These are phyloP conservation scores for Echeneis naucrates DNA, from an alignment of 2,797 vertebrate species.

Conservation along the genomic window DNA sequence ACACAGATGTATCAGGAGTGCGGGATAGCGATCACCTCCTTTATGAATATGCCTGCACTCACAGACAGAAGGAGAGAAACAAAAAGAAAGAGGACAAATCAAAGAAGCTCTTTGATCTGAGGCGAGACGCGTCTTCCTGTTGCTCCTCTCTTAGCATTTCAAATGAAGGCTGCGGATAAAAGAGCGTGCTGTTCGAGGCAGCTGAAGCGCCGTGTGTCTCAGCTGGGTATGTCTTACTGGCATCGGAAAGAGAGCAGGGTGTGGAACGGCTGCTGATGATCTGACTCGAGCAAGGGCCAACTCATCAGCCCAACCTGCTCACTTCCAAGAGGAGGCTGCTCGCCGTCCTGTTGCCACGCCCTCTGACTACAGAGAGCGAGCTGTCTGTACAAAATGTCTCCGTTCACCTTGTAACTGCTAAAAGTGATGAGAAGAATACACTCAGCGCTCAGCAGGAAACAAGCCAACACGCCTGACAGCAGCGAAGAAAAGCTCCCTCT, in stretches of 20 bases:
- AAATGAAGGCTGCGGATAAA: conserved; percentile 82
- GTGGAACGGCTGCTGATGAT: conserved; percentile 70
- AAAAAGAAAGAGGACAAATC: conserved; percentile 63
- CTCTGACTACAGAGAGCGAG: conserved; percentile 51
- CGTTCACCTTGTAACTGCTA: conserved; percentile 29
- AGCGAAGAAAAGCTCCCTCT: not conserved
- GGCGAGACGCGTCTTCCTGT: conserved; percentile 78
- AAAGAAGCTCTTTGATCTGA: conserved; percentile 81
- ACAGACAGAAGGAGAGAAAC: conserved; percentile 13
- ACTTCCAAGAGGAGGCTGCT: conserved; percentile 54
- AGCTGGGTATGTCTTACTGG: conserved; percentile 73
- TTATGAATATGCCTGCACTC: conserved; percentile 58
- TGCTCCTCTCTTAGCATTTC: conserved; percentile 84
- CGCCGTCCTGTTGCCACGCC: conserved; percentile 57
- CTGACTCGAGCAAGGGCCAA: conserved; percentile 59
- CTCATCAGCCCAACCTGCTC: conserved; percentile 52
- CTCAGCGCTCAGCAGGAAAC: conserved; percentile 12
- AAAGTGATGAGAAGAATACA: conserved; percentile 14
- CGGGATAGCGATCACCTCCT: conserved; percentile 71
- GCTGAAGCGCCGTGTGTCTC: conserved; percentile 74
- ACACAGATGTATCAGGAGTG: conserved; percentile 61
- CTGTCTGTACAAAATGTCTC: conserved; percentile 44
- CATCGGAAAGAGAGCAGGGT: conserved; percentile 52
- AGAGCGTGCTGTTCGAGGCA: conserved; percentile 78
- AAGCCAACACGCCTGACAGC: not conserved